Conservation (phyloP, 2,113 vertebrate genomes). For the Neodon shergylaensis region DNA sequence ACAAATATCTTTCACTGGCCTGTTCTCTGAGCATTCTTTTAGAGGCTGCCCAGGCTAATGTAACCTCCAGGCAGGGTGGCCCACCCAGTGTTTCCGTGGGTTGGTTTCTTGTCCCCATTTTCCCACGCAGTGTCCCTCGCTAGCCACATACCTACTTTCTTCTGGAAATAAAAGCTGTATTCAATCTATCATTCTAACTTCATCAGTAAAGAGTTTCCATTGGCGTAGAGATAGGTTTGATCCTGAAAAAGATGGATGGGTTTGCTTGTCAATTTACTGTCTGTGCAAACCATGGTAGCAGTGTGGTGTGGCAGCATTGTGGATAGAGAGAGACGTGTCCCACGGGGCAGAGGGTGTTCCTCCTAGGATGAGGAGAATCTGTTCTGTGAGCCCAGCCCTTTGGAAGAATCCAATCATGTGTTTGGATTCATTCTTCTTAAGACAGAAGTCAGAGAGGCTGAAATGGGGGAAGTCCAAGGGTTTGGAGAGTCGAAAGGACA, state of each 20-base stretch:
- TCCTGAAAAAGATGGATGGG: background rate
- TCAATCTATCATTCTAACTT: background rate
- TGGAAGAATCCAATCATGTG: too few relatives aligned
- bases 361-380: background rate
- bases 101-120: background rate
- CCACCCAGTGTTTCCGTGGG: background rate
- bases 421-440: background rate
- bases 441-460: background rate
- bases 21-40: background rate
- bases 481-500: background rate
- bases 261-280: background rate
- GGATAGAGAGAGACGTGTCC: too few relatives aligned
- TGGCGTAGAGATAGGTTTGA: background rate
- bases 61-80: background rate
- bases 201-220: background rate
- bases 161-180: too few relatives aligned
- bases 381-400: background rate
- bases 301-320: rapidly evolving
- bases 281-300: background rate
- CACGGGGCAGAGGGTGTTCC: background rate
- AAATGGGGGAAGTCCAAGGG: background rate
- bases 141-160: too few relatives aligned
- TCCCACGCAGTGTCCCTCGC: rapidly evolving
- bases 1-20: background rate
- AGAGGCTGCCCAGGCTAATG: background rate